Evolutionary conservation across 2,797 vertebrate genomes (phyloP).

Genomic region (Argentina silus): DNA sequence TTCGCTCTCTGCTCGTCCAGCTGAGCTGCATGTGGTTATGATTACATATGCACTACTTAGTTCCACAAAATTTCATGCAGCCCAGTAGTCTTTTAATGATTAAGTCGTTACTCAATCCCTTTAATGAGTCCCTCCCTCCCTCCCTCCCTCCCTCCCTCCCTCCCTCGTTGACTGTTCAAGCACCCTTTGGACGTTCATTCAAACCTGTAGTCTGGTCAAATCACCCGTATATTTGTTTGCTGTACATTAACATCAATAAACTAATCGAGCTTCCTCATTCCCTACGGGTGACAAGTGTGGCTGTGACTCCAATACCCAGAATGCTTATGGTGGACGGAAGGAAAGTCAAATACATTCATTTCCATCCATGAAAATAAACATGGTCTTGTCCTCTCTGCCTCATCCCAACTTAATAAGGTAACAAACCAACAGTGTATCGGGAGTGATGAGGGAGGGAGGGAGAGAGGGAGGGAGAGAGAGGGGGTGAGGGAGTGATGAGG

Average conservation of each 20-base stretch:
- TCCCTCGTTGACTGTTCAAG: not conserved
- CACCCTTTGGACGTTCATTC: not conserved
- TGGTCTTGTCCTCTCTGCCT: too few species aligned
- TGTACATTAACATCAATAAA: not conserved
- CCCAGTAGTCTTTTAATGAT: slow-evolving; percentile 22
- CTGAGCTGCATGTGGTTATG: slow-evolving; percentile 88
- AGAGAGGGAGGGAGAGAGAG: too few species aligned
- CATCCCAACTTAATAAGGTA: too few species aligned
- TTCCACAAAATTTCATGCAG: slow-evolving; percentile 81
- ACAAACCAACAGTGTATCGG: too few species aligned
- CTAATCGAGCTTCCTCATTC: not conserved
- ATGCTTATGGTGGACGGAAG: not conserved
- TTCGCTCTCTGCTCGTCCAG: slow-evolving; percentile 74
- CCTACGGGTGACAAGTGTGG: not conserved
- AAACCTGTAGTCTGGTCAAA: not conserved
- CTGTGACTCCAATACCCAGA: not conserved
- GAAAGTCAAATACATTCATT: not conserved
- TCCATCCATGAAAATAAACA: too few species aligned
- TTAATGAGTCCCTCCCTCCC: not conserved
- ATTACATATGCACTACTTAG: slow-evolving; percentile 75
- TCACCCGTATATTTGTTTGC: slow-evolving; percentile 1
- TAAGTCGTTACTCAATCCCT: not conserved
- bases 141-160: not conserved
- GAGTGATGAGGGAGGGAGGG: too few species aligned
- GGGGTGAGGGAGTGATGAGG: too few species aligned